These are phyloP conservation scores for Alouatta palliata DNA, from an alignment of 2,113 vertebrate genomes.

Conservation along the genomic window DNA sequence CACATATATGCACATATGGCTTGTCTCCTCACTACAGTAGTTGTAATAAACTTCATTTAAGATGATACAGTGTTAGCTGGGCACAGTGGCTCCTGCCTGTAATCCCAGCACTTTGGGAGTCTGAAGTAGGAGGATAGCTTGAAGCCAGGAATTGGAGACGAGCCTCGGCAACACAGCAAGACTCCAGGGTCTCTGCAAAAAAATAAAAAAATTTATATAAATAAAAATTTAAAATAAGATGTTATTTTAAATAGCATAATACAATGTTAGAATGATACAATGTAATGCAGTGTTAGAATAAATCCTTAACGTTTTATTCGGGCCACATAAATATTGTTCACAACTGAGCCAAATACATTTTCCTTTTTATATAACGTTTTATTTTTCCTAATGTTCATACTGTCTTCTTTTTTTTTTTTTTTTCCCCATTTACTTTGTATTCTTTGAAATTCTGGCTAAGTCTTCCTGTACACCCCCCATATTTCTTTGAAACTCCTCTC, in stretches of 20 bases:
- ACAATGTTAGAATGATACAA: too few species aligned
- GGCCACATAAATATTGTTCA: neutral
- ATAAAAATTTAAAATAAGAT: too few species aligned
- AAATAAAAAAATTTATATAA: too few species aligned
- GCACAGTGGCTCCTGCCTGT: too few species aligned
- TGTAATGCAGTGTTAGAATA: neutral
- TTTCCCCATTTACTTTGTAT: neutral
- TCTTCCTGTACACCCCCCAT: neutral
- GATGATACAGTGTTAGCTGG: neutral
- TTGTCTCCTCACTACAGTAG: neutral
- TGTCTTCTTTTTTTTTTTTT: neutral
- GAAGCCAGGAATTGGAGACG: too few species aligned
- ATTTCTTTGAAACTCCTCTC: slow-evolving; percentile 4
- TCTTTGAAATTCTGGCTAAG: slow-evolving; percentile 31
- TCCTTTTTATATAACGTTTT: neutral
- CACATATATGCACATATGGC: neutral
- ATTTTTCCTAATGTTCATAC: slow-evolving; percentile 9
- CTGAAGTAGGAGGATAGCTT: too few species aligned
- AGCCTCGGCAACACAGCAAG: too few species aligned
- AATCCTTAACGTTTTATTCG: slow-evolving; percentile 3
- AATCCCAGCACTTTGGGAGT: too few species aligned
- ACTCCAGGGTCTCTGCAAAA: too few species aligned
- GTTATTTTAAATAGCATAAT: too few species aligned
- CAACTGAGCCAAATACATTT: neutral
- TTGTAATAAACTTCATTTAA: neutral